Evolutionary conservation across 2,113 vertebrate species (phyloP).

Genomic region (Oncorhynchus keta): DNA sequence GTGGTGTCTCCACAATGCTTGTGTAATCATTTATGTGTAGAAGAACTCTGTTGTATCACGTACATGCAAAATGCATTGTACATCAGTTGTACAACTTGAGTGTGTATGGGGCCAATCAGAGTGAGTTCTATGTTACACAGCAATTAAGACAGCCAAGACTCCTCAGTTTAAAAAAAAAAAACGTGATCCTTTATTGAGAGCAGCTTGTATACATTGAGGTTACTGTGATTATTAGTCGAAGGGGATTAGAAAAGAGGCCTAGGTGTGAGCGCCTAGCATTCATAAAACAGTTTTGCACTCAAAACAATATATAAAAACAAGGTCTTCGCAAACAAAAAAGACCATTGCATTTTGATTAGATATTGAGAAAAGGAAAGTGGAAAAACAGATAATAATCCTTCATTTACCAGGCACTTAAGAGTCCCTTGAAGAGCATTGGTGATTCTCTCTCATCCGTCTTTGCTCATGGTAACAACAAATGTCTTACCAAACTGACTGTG

Average conservation of each 20-base stretch:
- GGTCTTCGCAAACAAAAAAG: constrained; percentile 67
- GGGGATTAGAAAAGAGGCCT: constrained; percentile 58
- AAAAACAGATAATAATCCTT: constrained; percentile 81
- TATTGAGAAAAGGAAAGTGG: constrained; percentile 58
- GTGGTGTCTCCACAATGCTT: too few relatives aligned
- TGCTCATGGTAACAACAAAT: constrained; percentile 48
- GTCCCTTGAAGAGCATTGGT: constrained; percentile 52
- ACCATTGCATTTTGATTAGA: constrained; percentile 68
- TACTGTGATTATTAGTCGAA: constrained; percentile 72
- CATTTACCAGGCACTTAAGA: constrained; percentile 94
- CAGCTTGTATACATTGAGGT: constrained; percentile 81
- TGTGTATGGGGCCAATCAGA: too few relatives aligned
- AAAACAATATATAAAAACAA: constrained; percentile 64
- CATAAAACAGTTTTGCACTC: constrained; percentile 55
- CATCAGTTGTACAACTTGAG: too few relatives aligned
- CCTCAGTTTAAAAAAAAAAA: constrained; percentile 60
- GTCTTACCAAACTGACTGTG: constrained; percentile 43
- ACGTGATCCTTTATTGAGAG: constrained; percentile 91
- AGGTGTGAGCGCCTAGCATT: constrained; percentile 67
- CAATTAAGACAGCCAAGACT: constrained; percentile 13
- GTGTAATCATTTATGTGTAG: too few relatives aligned
- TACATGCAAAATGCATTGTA: too few relatives aligned
- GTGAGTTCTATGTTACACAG: too few relatives aligned
- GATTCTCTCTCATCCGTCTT: constrained; percentile 51
- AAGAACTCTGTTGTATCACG: too few relatives aligned